Evolutionary conservation across 2,113 vertebrate species (phyloP), one percentile per base, ranked within the genome.

Genomic region (Chamaetylas fuelleborni): DNA sequence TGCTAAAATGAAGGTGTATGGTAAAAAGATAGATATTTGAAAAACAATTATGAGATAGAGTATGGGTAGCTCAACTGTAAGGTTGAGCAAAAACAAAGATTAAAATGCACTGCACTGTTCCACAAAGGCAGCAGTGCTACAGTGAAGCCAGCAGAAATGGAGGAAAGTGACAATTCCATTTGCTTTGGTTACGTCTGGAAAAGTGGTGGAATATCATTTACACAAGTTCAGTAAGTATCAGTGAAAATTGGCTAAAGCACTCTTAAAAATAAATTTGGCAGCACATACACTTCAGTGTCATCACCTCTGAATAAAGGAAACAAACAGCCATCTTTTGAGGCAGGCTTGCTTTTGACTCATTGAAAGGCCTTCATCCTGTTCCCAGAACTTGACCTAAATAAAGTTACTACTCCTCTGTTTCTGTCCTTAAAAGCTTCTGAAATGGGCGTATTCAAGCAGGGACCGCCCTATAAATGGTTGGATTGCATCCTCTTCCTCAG

Each of bases 341-440:
- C 81, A 73, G 66, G n/a, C 48, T 85, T 94, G 91, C 91, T 96
- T 96, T 89, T 85, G 66, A 79, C 45, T 87, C 66, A 26, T 0
- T 89, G 81, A 92, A 95, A 92, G 73, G 57, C 78, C 77, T 95
- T 89, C 45, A 74, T 93, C 70, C 83, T 54, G 78, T 96, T 95
- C 91, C 84, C 92, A 95, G 88, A 92, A 92, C 80, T 53, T 96
- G 95, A 93, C 91, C 96, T 95, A 94, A 80, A 95, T 90, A 88
- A 89, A 90, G 70, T 65, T 48, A 85, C 70, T 38, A 13, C 36
- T 81, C 45, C 66, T 85, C 92, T 45, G 29, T 93, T 72, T 79
- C 91, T 85, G 77, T 38, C 70, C 71, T 89, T 72, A 45, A 62
- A 38, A 1, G 6, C 58, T 79, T 79, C 81, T 65, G 65, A 64